Conservation (phyloP, 2,888 invertebrate species). For the Apodemia mormo region DNA sequence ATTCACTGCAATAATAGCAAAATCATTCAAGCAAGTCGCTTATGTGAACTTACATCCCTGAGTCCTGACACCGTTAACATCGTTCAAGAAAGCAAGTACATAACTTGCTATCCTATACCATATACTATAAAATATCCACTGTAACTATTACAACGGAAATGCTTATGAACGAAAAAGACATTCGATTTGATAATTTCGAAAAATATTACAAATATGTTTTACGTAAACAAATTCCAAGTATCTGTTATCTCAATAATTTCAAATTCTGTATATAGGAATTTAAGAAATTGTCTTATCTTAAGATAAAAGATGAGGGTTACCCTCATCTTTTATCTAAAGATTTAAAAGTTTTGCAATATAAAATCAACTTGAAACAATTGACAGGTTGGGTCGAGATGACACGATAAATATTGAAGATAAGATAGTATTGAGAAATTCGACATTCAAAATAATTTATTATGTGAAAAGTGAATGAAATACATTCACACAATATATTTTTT, state of each 20-base stretch:
- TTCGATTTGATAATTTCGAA: no score
- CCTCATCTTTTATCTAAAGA: slow-evolving; percentile 11
- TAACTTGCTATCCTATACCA: no score
- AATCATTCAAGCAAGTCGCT: no score
- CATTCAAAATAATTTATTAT: neutral
- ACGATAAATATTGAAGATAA: neutral
- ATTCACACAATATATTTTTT: neutral
- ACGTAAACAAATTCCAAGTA: no score
- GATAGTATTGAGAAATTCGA: slow-evolving; percentile 7
- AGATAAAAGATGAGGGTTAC: neutral
- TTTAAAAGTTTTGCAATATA: slow-evolving; percentile 5
- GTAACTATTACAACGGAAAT: no score
- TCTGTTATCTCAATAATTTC: neutral
- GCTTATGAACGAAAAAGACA: no score
- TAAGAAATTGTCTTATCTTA: neutral
- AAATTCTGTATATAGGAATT: neutral
- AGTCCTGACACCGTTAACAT: no score
- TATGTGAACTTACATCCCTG: no score
- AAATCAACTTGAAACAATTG: slow-evolving; percentile 12
- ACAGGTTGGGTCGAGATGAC: neutral
- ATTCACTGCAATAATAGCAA: no score
- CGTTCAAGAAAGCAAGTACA: no score
- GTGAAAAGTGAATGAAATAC: neutral
- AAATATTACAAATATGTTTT: no score
- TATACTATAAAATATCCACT: no score